Conservation (phyloP, 2,888 invertebrate species). For the Lasioglossum pauxillum region DNA sequence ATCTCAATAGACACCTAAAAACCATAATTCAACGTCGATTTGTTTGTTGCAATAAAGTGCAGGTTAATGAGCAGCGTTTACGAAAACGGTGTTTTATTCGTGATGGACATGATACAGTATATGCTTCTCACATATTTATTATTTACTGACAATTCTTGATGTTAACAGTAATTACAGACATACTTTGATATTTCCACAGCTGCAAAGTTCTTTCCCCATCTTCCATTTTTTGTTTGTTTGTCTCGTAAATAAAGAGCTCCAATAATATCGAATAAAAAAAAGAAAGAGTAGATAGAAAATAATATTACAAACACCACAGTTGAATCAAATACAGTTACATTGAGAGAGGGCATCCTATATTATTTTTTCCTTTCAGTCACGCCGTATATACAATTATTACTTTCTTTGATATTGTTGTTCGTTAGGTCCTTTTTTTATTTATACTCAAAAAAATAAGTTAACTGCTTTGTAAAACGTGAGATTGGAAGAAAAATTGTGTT, state of each 20-base stretch:
- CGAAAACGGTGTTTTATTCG: conserved; percentile 77
- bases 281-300: conserved; percentile 54
- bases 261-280: conserved; percentile 57
- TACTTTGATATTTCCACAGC: conserved; percentile 59
- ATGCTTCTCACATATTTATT: conserved; percentile 70
- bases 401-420: conserved; percentile 38
- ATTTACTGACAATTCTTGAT: conserved; percentile 67
- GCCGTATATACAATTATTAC: conserved; percentile 64
- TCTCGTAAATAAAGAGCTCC: conserved; percentile 60
- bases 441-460: conserved; percentile 59
- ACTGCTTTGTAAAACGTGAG: conserved; percentile 55
- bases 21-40: neutral
- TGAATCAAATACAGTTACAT: conserved; percentile 31
- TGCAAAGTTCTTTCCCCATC: conserved; percentile 77
- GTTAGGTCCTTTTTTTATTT: conserved; percentile 24
- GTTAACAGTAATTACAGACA: conserved; percentile 63
- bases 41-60: neutral
- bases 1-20: neutral
- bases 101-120: conserved; percentile 66
- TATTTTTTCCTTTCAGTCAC: conserved; percentile 30
- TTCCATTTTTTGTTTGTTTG: conserved; percentile 70
- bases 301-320: conserved; percentile 46
- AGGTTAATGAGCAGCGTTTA: conserved; percentile 61
- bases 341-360: conserved; percentile 22
- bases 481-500: conserved; percentile 73